Evolutionary conservation across 1,140 invertebrate species (phyloP).

Genomic region (Pentalonia nigronervosa): DNA sequence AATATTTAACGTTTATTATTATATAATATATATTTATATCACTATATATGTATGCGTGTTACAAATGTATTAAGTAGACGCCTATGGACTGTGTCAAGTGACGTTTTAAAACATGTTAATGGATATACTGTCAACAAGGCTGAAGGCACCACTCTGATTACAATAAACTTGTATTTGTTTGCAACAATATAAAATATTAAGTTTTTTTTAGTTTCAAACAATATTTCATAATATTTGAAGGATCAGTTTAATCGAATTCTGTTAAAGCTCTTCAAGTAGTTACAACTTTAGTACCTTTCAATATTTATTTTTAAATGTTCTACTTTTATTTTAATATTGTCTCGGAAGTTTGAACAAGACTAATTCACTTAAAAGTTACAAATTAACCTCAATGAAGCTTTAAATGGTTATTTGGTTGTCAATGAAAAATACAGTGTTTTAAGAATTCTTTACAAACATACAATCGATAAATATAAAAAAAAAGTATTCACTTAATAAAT

Average conservation of each 20-base stretch:
- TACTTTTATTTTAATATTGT: not conserved
- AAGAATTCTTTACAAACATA: not conserved
- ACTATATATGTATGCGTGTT: not conserved
- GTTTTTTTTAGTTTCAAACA: not conserved
- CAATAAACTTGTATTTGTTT: not conserved
- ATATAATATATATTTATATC: too few species aligned
- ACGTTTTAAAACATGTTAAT: constrained; percentile 6
- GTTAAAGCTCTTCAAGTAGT: not conserved
- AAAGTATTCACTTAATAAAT: not conserved
- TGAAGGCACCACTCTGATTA: not conserved
- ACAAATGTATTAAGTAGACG: not conserved
- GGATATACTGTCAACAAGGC: not conserved
- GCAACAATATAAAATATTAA: not conserved
- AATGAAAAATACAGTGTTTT: not conserved
- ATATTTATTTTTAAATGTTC: not conserved
- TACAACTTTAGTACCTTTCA: not conserved
- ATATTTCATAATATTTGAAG: constrained; percentile 9
- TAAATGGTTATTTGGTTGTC: not conserved
- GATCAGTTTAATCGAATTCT: not conserved
- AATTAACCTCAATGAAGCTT: not conserved
- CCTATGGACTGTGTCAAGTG: not conserved
- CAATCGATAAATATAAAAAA: not conserved
- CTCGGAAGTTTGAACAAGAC: not conserved
- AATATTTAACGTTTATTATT: not conserved
- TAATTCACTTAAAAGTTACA: not conserved